Evolutionary conservation across 2,888 invertebrate species (phyloP).

Genomic region (Volucella inanis): DNA sequence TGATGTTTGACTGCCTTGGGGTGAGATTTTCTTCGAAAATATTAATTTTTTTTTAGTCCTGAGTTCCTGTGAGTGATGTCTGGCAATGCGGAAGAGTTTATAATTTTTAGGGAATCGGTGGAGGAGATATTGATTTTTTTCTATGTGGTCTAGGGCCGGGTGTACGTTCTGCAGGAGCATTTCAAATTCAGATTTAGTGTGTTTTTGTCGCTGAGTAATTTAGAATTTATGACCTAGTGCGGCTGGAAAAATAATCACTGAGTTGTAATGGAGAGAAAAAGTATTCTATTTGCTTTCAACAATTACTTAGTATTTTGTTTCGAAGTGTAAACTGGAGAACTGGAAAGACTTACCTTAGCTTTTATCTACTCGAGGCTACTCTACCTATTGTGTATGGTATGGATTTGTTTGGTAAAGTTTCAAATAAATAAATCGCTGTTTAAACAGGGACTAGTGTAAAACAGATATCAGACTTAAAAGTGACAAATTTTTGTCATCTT

Average conservation of each 20-base stretch:
- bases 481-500: no score
- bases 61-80: constrained; percentile 40
- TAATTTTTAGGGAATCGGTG: constrained; percentile 23
- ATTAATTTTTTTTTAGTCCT: neutral
- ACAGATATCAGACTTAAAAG: no score
- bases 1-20: constrained; percentile 12
- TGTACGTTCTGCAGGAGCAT: constrained; percentile 36
- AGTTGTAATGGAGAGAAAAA: neutral
- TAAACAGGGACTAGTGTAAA: no score
- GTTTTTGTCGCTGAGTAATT: constrained; percentile 47
- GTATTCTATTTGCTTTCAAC: neutral
- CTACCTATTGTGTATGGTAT: no score
- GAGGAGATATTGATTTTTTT: neutral
- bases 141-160: constrained; percentile 49
- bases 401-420: no score
- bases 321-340: no score
- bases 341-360: no score
- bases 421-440: no score
- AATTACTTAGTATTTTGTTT: no score
- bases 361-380: no score
- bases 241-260: constrained; percentile 1
- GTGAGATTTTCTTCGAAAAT: constrained; percentile 33
- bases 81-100: constrained; percentile 72
- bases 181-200: constrained; percentile 15
- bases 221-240: constrained; percentile 44